phyloP scores from a whole-genome alignment of 2,797 vertebrate species.

The Hephaestus fuliginosus region DNA sequence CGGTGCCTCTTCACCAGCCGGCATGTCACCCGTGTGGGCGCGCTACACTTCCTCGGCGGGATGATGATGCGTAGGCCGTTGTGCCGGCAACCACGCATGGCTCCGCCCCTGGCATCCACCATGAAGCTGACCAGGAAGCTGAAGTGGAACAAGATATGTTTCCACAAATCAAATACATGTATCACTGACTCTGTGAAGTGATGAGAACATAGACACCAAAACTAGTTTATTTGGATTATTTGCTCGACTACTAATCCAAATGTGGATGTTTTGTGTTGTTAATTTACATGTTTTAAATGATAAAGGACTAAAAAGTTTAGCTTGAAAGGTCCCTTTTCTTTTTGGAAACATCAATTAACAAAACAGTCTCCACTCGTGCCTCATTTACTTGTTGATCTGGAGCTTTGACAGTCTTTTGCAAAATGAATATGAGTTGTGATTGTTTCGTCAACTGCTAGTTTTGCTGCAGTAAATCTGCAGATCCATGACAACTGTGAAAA shows the following conservation, averaged over 20 bases:
- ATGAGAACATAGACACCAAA: conserved; percentile 51
- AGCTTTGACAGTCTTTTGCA: background rate
- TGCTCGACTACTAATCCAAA: background rate
- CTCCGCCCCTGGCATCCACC: conserved; percentile 98
- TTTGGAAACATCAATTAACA: background rate
- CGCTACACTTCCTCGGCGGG: conserved; percentile 95
- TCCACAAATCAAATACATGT: background rate
- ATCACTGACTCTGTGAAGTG: background rate
- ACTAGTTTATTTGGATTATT: background rate
- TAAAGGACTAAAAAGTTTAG: background rate
- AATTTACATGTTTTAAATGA: background rate
- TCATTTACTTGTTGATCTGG: background rate
- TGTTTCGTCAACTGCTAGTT: background rate
- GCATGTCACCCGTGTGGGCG: conserved; percentile 96
- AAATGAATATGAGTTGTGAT: too few relatives aligned
- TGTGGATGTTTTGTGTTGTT: background rate
- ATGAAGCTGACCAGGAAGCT: conserved; percentile 99
- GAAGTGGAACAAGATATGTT: conserved; percentile 25
- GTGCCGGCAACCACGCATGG: conserved; percentile 97
- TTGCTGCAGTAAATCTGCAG: too few relatives aligned
- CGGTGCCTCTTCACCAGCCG: conserved; percentile 96
- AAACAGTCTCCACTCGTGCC: background rate
- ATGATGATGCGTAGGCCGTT: conserved; percentile 97
- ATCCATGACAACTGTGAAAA: too few relatives aligned
- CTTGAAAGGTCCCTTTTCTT: background rate